Conservation (phyloP, 1,140 invertebrate species). For the Cataglyphis hispanica region DNA sequence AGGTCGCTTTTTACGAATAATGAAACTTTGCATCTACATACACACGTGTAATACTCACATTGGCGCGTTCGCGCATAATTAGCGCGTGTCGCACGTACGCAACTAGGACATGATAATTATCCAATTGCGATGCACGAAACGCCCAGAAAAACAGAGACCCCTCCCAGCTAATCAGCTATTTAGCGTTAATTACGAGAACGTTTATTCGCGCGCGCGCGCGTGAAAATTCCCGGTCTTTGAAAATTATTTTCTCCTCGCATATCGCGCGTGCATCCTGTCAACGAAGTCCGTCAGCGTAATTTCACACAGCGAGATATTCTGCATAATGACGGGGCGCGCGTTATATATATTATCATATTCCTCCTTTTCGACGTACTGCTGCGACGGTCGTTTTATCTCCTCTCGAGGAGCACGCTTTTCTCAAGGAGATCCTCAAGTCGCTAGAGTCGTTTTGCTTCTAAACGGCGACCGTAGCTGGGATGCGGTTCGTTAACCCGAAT, state of each 20-base stretch:
- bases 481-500: slow-evolving; percentile 60
- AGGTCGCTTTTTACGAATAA: slow-evolving; percentile 42
- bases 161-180: not conserved
- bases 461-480: slow-evolving; percentile 6
- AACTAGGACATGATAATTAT: slow-evolving; percentile 37
- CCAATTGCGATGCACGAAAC: slow-evolving; percentile 5
- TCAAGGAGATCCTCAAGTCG: not conserved
- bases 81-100: slow-evolving; percentile 28
- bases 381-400: not conserved
- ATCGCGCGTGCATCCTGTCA: not conserved
- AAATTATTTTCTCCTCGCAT: not conserved
- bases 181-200: not conserved
- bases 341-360: no score
- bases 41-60: not conserved
- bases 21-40: slow-evolving; percentile 37
- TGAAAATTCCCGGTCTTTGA: not conserved
- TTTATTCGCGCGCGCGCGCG: no score
- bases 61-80: slow-evolving; percentile 43
- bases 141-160: slow-evolving; percentile 2
- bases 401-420: not conserved
- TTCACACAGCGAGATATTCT: not conserved
- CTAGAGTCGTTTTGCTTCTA: slow-evolving; percentile 33
- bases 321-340: not conserved
- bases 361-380: not conserved
- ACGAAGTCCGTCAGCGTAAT: not conserved